These are phyloP conservation scores for Gandaritis pyraliata DNA, from an alignment of 2,888 invertebrate species.

Conservation along the genomic window DNA sequence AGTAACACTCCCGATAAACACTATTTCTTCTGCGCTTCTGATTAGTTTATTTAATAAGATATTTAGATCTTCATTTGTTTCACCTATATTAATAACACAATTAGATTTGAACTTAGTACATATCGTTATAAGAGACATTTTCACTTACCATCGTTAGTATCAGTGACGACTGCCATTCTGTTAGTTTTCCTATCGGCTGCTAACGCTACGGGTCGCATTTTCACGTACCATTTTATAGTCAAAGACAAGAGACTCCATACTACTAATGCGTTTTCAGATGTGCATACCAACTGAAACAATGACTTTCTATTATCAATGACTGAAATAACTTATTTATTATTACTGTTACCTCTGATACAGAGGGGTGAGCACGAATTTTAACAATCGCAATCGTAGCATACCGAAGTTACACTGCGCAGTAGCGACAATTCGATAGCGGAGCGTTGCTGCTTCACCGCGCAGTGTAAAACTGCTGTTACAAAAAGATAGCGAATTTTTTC, in stretches of 20 bases:
- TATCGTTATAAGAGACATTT: constrained; percentile 1
- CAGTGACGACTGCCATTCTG: constrained; percentile 88
- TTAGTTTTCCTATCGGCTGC: constrained; percentile 85
- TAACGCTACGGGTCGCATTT: constrained; percentile 64
- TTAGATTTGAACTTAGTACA: background rate
- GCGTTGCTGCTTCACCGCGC: no score
- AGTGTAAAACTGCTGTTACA: no score
- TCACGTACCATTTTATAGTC: constrained; percentile 88
- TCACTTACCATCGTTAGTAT: constrained; percentile 85
- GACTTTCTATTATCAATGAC: background rate
- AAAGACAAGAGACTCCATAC: constrained; percentile 90
- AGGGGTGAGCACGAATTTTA: no score
- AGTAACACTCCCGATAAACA: no score
- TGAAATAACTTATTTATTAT: background rate
- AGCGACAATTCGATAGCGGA: no score
- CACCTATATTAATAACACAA: no score
- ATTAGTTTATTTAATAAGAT: no score
- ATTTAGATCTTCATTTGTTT: no score
- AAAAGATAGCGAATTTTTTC: no score
- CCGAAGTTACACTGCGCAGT: no score
- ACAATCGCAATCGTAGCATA: no score
- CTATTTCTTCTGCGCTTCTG: no score
- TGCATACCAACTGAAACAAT: constrained; percentile 69
- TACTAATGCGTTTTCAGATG: constrained; percentile 83
- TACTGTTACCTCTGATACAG: background rate